Evolutionary conservation across 2,113 vertebrate species (phyloP), one percentile per base, ranked within the genome.

Genomic region (Phylloscopus trochiloides): DNA sequence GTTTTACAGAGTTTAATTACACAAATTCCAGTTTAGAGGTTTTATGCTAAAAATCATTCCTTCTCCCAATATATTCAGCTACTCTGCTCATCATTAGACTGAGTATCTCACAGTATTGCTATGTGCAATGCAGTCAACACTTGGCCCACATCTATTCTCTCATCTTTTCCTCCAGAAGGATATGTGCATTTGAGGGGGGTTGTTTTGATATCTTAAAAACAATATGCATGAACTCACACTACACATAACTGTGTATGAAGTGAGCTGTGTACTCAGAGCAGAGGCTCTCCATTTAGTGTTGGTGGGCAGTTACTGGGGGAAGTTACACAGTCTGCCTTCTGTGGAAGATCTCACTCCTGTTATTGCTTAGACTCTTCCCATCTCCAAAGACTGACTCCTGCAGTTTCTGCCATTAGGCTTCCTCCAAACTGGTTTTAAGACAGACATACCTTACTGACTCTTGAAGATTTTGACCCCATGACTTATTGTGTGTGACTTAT

Each of bases 21-120:
- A 86, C 24, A 76, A 96, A 91, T 80, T 90, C 80, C 81, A 32
- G 36, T 91, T 97, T 92, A 96, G 94, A 91, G 59, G 29, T 63
- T 86, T 70, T n/a, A 50, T 67, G 75, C 50, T 88, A 92, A 96
- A 96, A 94, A 48, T 77, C 38, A 47, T n/a, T 66, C 50, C n/a
- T 88, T 10, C 10, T 82, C 34, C 22, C 15, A 19, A 4, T 74
- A 58, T 45, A 48, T 73, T 88, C 32, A 17, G 31, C 38, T 65
- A 29, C 28, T 38, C 9, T n/a, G 17, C 55, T 72, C 13, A 36
- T 32, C 38, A 36, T 62, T 43, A 62, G 20, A 28, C 34, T 2
- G 5, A 55, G 2, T 57, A 12, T 25, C 31, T 52, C 20, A 40
- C 6, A 68, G 19, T 32, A 26, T n/a, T 76, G 22, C 21, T 73